Conservation (phyloP, 1,140 invertebrate species). For the Coenobita brevimanus region DNA sequence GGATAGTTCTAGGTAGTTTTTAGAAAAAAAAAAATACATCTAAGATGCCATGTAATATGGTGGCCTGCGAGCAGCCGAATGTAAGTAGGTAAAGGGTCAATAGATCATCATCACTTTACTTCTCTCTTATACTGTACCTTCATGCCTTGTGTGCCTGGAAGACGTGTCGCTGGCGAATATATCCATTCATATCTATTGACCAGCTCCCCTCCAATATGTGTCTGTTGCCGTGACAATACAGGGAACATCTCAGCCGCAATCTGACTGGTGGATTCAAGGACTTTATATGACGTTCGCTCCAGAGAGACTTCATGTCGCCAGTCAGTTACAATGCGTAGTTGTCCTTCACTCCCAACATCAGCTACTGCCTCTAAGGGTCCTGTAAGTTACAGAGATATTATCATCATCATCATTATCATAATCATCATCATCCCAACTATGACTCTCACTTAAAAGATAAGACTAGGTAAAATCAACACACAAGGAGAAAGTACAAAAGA, state of each 20-base stretch:
- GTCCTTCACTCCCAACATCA: slow-evolving; percentile 85
- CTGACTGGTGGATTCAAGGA: slow-evolving; percentile 81
- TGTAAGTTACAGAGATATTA: too few relatives aligned
- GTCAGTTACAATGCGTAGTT: slow-evolving; percentile 86
- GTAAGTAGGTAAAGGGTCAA: too few relatives aligned
- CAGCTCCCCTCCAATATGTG: slow-evolving; percentile 89
- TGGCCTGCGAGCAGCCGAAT: too few relatives aligned
- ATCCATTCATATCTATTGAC: slow-evolving; percentile 96
- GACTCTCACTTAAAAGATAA: too few relatives aligned
- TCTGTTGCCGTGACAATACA: slow-evolving; percentile 90
- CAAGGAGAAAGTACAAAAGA: too few relatives aligned
- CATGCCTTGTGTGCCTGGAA: not conserved
- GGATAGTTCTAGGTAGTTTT: too few relatives aligned
- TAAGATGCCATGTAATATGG: too few relatives aligned
- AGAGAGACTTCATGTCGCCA: slow-evolving; percentile 75
- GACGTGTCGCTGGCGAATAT: slow-evolving; percentile 80
- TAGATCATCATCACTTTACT: not conserved
- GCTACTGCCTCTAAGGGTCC: slow-evolving; percentile 85
- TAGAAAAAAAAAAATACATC: too few relatives aligned
- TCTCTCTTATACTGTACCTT: slow-evolving; percentile 18
- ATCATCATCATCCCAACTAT: too few relatives aligned
- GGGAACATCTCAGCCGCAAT: slow-evolving; percentile 91
- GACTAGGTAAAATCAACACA: too few relatives aligned
- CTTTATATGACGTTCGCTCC: slow-evolving; percentile 87
- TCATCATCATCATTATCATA: too few relatives aligned